Evolutionary conservation across 2,888 invertebrate genomes (phyloP), one percentile per base, ranked within the genome.

Genomic region (Candidula unifasciata): DNA sequence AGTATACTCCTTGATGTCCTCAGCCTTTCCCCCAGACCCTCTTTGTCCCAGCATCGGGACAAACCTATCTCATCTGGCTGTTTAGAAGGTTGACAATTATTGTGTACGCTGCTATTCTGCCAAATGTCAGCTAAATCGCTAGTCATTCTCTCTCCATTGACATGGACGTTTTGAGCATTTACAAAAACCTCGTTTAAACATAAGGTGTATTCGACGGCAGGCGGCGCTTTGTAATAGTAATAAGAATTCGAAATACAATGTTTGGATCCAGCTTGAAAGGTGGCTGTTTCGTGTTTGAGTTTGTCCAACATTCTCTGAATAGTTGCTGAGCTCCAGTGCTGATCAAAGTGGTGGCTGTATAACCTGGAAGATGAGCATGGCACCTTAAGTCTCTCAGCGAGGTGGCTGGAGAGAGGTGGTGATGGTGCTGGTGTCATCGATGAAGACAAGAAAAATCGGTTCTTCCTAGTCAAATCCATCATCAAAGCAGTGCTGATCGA

Each of bases 271-370:
- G 33, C n/a, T 0, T 77, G 57, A 35, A 77, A 24, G 52, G 24
- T 30, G 24, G 3, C 27, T 52, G 27, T 0, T 3, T 80, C 52
- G 24, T 13, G 64, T 21, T n/a, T 68, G 2, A 80, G 33, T 16
- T 69, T 80, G 24, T 80, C 30, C 13, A 80, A 3, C 69, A 80
- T 80, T 44, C 54, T 13, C 13, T 80, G 68, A 52, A 80, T 2
- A 27, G 68, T 44, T 6, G 27, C 44, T 0, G 80, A 69, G 52
- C 37, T 54, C 37, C 80, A 80, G 30, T 27, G 21, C 6, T 44
- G 69, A 16, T 24, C 37, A 18, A 18, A 54, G 30, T 27, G 21
- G 21, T 44, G 52, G 16, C 24, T 27, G 24, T 30, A 54, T 18
- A 69, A n/a, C 16, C 52, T n/a, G 0, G 68, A 69, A 52, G 80